phyloP scores from a whole-genome alignment of 1,140 invertebrate genomes.

The Listronotus oregonensis region DNA sequence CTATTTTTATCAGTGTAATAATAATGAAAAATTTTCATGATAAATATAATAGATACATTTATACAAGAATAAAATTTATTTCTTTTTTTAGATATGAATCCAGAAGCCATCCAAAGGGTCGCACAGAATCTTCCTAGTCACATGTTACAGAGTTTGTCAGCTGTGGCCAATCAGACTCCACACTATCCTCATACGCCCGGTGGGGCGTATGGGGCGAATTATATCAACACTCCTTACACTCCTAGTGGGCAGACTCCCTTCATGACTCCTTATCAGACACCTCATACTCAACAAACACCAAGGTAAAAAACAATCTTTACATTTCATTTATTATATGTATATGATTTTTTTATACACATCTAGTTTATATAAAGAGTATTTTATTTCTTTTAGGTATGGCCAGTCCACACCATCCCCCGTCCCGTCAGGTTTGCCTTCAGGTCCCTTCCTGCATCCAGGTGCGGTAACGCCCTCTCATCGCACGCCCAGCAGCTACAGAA shows the following conservation, averaged over 20 bases:
- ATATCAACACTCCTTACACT: slow-evolving; percentile 77
- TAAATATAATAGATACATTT: too few relatives aligned
- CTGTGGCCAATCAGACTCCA: slow-evolving; percentile 70
- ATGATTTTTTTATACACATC: neutral
- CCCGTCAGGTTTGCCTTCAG: slow-evolving; percentile 35
- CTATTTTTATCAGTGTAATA: too few relatives aligned
- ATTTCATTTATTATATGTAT: neutral
- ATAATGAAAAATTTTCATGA: too few relatives aligned
- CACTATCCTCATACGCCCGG: slow-evolving; percentile 70
- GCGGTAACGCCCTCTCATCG: slow-evolving; percentile 59
- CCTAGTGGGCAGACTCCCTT: slow-evolving; percentile 89
- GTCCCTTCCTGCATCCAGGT: slow-evolving; percentile 66
- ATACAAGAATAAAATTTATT: too few relatives aligned
- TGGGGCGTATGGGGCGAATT: slow-evolving; percentile 58
- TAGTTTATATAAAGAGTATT: too few relatives aligned
- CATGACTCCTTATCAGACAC: slow-evolving; percentile 85
- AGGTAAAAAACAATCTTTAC: slow-evolving; percentile 53
- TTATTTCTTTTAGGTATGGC: slow-evolving; percentile 57
- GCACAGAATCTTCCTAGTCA: slow-evolving; percentile 74
- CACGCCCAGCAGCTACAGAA: slow-evolving; percentile 56
- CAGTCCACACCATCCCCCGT: slow-evolving; percentile 64
- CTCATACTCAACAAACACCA: slow-evolving; percentile 67
- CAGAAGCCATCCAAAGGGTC: slow-evolving; percentile 74
- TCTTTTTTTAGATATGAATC: slow-evolving; percentile 62
- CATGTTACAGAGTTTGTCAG: slow-evolving; percentile 72